Evolutionary conservation across 2,113 vertebrate species (phyloP), one percentile per base, ranked within the genome.

Genomic region (Oophaga pumilio): DNA sequence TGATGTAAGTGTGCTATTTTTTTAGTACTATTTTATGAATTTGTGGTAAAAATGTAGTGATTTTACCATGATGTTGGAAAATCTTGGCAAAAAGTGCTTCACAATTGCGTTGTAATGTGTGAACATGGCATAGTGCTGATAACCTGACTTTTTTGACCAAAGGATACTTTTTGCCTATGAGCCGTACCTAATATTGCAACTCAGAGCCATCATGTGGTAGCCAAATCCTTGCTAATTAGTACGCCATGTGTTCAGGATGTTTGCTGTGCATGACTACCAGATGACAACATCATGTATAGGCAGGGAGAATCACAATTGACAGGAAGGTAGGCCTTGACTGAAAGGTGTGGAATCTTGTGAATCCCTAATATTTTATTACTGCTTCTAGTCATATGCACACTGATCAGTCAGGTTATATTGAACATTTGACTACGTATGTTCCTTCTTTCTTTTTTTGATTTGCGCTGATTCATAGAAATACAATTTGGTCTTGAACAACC

Each of bases 251-350:
- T 28, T 6, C 56, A 79, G 56, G 50, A 79, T 24, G n/a, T 76
- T 79, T 79, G 77, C 18, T 59, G 9, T 26, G 15, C 22, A 64
- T 82, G 15, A 15, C 15, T 43, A 68, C 18, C 6, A 68, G 33
- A 50, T 82, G 80, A 82, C 80, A 64, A 43, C 80, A 82, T 18
- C 52, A 66, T 33, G 57, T 33, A 60, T 60, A 62, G 18, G 33
- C 62, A n/a, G 60, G 22, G 66, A 24, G 68, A 82, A 82, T 24
- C 18, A 82, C 57, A 13, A 52, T 43, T 43, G 43, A 62, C 57
- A 62, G 24, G 73, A 76, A 50, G 43, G 13, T 22, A 26, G 77
- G 56, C 53, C 6, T 6, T 59, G 53, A 79, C 56, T 57, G 12
- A 49, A 49, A 43, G 28, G 33, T 82, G 12, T 82, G 80, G 60